phyloP scores from a whole-genome alignment of 1,140 invertebrate species.

The Nymphalis io region DNA sequence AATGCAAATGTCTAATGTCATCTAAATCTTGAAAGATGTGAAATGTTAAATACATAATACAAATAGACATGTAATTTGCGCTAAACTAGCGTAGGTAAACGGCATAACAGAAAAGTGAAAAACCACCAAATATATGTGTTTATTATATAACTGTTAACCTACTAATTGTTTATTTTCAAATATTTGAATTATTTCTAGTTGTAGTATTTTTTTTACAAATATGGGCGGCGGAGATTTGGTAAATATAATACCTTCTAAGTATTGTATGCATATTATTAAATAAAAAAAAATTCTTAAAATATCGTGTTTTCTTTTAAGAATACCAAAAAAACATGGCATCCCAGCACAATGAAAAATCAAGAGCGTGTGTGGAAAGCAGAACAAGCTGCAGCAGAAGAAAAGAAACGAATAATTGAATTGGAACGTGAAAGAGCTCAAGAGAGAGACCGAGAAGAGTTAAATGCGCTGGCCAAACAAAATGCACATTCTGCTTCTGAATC shows the following conservation, averaged over 20 bases:
- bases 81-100: too few relatives aligned
- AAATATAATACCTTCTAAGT: conserved; percentile 18
- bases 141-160: too few relatives aligned
- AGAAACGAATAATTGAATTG: conserved; percentile 84
- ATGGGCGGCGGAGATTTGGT: conserved; percentile 70
- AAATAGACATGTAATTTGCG: too few relatives aligned
- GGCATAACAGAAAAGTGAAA: too few relatives aligned
- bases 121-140: too few relatives aligned
- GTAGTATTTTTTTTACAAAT: conserved; percentile 12
- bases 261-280: not conserved
- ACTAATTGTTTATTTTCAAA: too few relatives aligned
- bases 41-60: too few relatives aligned
- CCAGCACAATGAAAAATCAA: conserved; percentile 88
- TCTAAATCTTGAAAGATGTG: too few relatives aligned
- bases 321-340: conserved; percentile 91
- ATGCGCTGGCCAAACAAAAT: conserved; percentile 82
- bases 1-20: too few relatives aligned
- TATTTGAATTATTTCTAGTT: too few relatives aligned
- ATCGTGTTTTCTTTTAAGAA: conserved; percentile 72
- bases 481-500: conserved; percentile 80
- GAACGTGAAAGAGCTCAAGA: conserved; percentile 86
- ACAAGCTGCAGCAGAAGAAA: conserved; percentile 86
- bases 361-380: conserved; percentile 90
- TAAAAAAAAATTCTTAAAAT: not conserved
- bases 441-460: conserved; percentile 84